Base-by-base conservation (phyloP, 2,888 invertebrate species). In the Drosophila fungiperda region DNA sequence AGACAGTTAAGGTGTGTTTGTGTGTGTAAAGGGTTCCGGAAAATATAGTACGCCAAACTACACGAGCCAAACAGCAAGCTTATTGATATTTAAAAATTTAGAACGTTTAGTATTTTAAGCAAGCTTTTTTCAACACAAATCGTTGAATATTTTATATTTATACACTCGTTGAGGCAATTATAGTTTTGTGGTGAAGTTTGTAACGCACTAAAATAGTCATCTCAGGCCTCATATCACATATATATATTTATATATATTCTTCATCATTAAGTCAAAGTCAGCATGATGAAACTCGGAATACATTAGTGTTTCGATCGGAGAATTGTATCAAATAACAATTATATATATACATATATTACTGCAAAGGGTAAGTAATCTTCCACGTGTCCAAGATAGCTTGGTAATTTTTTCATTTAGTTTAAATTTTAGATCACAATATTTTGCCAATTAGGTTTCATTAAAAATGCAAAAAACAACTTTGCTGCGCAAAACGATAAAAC, bases 381-480 rank as follows among this genome's bases (percentile, higher is more conserved):
- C 15, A 15, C 23, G 7, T 8, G 15, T 45, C 3, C 4, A 45
- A 23, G 15, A 45, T 15, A 8, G 45, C 12, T 23, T 7, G 3
- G 11, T 38, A 50, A 40, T 32, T 53, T 38, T 52, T 40, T 45
- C 53, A 29, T 33, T 20, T 12, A n/a, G 40, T 33, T 45, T 29
- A 38, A 60, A 71, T 65, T 60, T 42, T 40, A 50, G 32, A 55
- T 29, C 54, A 50, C 35, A 50, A 49, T 54, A 54, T 59, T 50
- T 50, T 54, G 49, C 64, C 67, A 78, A 79, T 71, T 62, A 75
- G 67, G 50, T 73, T 58, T 50, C 52, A 50, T 45, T 38, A 53
- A 67, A 65, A 65, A 62, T 50, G 20, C 7, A 55, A 38, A 70
- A 66, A 38, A 3, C 26, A 26, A 6, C 26, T 26, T 26, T 32